phyloP scores from a whole-genome alignment of 2,888 invertebrate genomes.

The Ptychoptera contaminata region DNA sequence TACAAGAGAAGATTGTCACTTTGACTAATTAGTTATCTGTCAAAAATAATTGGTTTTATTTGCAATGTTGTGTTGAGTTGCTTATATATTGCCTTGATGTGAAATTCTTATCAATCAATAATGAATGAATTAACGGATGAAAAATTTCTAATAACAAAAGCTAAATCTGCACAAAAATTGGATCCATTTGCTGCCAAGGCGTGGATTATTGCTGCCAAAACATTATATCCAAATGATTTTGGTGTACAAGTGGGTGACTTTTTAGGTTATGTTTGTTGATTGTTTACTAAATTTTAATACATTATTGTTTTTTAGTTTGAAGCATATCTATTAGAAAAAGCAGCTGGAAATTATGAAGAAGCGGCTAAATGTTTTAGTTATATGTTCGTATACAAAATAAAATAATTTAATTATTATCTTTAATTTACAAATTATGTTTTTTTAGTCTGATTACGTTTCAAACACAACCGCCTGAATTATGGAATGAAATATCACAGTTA shows the following conservation, averaged over 20 bases:
- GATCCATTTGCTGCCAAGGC: constrained; percentile 71
- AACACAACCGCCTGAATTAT: constrained; percentile 52
- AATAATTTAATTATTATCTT: background rate
- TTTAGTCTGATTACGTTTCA: constrained; percentile 53
- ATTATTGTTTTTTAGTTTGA: constrained; percentile 52
- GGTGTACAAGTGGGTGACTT: constrained; percentile 48
- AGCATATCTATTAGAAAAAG: constrained; percentile 75
- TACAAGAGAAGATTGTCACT: too few species aligned
- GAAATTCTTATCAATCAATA: too few species aligned
- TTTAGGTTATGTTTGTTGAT: background rate
- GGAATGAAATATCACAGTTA: constrained; percentile 69
- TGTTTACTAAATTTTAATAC: background rate
- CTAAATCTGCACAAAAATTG: constrained; percentile 51
- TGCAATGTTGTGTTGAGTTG: too few species aligned
- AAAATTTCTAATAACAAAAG: constrained; percentile 66
- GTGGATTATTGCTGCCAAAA: constrained; percentile 84
- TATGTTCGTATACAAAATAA: constrained; percentile 29
- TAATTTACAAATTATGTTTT: constrained; percentile 4
- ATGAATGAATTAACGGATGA: constrained; percentile 41
- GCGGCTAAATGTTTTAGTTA: constrained; percentile 79
- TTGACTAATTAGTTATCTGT: too few species aligned
- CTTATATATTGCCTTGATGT: too few species aligned
- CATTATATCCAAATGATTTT: constrained; percentile 74
- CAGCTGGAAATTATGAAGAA: constrained; percentile 66
- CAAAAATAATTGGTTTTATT: too few species aligned